Percentiles rank a stretch among this genome's conserved stretches.
These are phyloP conservation scores for Sinocyclocheilus anophthalmus DNA, from an alignment of 2,113 vertebrate species.

Conservation along the genomic window DNA sequence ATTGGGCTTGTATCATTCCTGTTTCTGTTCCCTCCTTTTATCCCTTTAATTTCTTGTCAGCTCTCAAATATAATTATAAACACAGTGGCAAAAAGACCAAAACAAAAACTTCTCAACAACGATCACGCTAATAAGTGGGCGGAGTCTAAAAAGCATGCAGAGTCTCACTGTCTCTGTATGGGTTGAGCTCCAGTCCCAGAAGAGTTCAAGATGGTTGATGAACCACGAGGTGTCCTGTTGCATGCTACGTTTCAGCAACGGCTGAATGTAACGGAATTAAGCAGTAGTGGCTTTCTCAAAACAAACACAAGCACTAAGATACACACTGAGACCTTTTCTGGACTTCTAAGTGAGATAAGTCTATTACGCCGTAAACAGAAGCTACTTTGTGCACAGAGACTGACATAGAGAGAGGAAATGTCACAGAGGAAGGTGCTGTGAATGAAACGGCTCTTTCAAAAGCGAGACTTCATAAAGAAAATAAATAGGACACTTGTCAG, in stretches of 20 bases:
- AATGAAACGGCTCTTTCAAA: not conserved
- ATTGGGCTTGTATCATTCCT: not conserved
- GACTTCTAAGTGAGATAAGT: not conserved
- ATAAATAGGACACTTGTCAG: not conserved
- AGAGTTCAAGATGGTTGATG: not conserved
- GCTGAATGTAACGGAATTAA: not conserved
- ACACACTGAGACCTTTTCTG: not conserved
- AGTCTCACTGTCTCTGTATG: not conserved
- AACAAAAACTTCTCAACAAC: not conserved
- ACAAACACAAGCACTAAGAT: not conserved
- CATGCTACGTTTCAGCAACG: not conserved
- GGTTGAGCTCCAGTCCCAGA: not conserved
- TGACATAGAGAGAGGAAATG: not conserved
- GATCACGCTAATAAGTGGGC: not conserved
- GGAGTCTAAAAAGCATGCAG: not conserved
- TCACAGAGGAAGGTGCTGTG: not conserved
- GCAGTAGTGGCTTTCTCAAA: not conserved
- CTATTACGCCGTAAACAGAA: slow-evolving; percentile 16
- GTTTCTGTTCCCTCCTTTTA: not conserved
- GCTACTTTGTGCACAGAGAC: not conserved
- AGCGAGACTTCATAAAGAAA: not conserved
- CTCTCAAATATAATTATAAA: too few species aligned
- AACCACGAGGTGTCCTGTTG: not conserved
- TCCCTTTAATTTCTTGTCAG: not conserved
- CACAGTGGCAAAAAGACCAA: not conserved